Evolutionary conservation across 2,888 invertebrate genomes (phyloP), one percentile per base, ranked within the genome.

Genomic region (Pristionchus fissidentatus): DNA sequence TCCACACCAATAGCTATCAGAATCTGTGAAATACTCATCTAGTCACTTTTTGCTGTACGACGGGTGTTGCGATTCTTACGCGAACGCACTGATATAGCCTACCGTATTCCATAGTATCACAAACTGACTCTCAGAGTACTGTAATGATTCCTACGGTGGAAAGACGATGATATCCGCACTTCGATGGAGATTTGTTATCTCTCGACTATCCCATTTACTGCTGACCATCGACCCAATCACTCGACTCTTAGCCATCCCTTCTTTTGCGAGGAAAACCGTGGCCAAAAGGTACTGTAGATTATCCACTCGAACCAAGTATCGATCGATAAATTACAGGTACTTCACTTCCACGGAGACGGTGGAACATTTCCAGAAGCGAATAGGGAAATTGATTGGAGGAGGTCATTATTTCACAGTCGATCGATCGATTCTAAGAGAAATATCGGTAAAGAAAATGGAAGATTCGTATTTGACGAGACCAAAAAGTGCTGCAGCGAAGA

Each of bases 131-230:
- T 83, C 75, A 87, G 87, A 87, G 19, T 85, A 85, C 38, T 87
- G 85, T 43, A 46, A 82, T 5, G 87, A 87, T 60, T 81, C 57
- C 5, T 87, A 81, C 52, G 87, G 87, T 5, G 52, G 70, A 2
- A 55, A 62, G 29, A 35, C 49, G 22, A 52, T 77, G 62, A 29
- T 80, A 13, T 78, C 77, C 4, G 62, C 84, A 43, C 70, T 84
- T 15, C 26, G 84, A 70, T 84, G 84, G 84, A 62, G 84, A 77
- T 79, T 35, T 3, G 32, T 79, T 29, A 38, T 70, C 29, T 52
- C 52, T 49, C 49, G 83, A 70, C 73, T 83, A 22, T 49, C 26
- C 5, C 83, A 83, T 52, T 35, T 83, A 26, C 43, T 83, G 3
- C 10, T 49, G 5, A 46, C 29, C 19, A 41, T 73, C 22, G 52